Conservation (phyloP, 1,140 invertebrate genomes). For the Hermetia illucens region DNA sequence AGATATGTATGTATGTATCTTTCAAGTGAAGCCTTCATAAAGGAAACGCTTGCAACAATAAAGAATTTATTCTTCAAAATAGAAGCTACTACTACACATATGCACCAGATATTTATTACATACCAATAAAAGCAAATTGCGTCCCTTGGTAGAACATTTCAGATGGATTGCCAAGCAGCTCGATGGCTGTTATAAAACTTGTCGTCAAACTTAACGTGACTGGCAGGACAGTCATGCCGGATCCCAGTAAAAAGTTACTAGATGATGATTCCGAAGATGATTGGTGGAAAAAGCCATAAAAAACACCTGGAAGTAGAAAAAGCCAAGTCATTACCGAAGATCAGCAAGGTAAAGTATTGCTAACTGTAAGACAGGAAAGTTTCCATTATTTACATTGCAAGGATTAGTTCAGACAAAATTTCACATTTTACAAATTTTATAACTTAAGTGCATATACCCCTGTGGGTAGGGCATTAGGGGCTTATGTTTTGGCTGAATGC, state of each 20-base stretch:
- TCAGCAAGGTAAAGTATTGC: neutral
- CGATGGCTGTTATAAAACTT: conserved; percentile 82
- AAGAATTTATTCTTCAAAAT: too few relatives aligned
- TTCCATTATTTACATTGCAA: too few relatives aligned
- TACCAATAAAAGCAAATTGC: conserved; percentile 38
- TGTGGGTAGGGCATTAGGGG: too few relatives aligned
- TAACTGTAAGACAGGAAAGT: neutral
- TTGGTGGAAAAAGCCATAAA: conserved; percentile 59
- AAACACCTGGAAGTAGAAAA: conserved; percentile 38
- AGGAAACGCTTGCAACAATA: too few relatives aligned
- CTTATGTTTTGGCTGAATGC: too few relatives aligned
- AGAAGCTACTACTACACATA: neutral
- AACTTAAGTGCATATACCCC: too few relatives aligned
- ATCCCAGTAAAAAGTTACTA: conserved; percentile 53
- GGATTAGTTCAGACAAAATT: too few relatives aligned
- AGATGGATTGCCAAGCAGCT: conserved; percentile 64
- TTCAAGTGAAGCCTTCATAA: too few relatives aligned
- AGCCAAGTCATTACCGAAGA: neutral
- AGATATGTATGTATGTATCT: too few relatives aligned
- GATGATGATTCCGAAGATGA: conserved; percentile 35
- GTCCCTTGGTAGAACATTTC: conserved; percentile 72
- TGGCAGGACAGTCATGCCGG: conserved; percentile 52
- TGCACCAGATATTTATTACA: neutral
- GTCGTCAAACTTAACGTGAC: conserved; percentile 60
- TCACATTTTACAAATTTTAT: too few relatives aligned